Percentiles rank a stretch among this genome's conserved stretches.
These are phyloP conservation scores for Falco concolor DNA, from an alignment of 2,797 vertebrate species.

Conservation along the genomic window DNA sequence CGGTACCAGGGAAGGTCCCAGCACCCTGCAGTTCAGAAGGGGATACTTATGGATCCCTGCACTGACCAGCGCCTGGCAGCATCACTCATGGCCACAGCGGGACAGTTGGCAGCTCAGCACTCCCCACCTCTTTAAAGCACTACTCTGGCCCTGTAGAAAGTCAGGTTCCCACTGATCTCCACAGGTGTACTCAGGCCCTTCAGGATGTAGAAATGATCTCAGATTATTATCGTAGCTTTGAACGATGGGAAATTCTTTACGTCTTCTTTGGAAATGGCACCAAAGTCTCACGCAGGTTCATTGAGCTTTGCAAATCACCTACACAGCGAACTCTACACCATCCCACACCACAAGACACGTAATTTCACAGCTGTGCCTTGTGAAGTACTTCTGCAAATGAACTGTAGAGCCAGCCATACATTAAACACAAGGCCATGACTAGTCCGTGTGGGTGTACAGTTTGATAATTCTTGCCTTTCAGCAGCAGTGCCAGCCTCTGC, in stretches of 20 bases:
- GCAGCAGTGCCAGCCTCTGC: not conserved
- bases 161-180: not conserved
- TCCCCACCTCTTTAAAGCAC: not conserved
- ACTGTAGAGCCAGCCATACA: not conserved
- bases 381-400: not conserved
- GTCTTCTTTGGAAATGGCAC: not conserved
- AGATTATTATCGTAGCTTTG: not conserved
- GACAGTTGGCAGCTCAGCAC: not conserved
- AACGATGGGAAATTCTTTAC: fast-evolving
- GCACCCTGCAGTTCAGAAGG: fast-evolving
- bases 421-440: not conserved
- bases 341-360: not conserved
- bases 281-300: fast-evolving
- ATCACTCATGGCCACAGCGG: not conserved
- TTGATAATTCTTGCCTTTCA: not conserved
- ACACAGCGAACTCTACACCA: not conserved
- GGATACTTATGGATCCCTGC: not conserved
- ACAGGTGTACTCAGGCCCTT: not conserved
- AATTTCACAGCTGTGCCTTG: not conserved
- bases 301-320: not conserved
- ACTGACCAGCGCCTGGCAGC: not conserved
- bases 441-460: fast-evolving
- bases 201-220: not conserved
- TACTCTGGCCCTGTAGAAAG: not conserved
- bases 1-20: not conserved